Conservation (phyloP, 2,113 vertebrate species). For the Gobio gobio region DNA sequence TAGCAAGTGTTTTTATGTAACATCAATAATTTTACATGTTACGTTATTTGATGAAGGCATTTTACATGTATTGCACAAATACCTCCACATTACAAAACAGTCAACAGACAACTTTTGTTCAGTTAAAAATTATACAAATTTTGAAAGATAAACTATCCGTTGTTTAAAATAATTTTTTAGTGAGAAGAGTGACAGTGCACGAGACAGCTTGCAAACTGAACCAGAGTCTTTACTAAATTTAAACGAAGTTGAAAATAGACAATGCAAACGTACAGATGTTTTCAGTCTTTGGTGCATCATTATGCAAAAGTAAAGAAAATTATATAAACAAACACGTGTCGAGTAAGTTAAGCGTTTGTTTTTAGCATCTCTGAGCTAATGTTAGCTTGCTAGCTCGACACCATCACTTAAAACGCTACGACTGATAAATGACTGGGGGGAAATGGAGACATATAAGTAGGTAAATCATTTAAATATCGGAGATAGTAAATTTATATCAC, state of each 20-base stretch:
- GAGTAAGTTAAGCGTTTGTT: conserved; percentile 11
- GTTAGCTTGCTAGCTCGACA: conserved; percentile 7
- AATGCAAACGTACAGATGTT: neutral
- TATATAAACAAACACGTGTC: neutral
- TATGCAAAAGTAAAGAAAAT: neutral
- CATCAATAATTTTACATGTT: too few species aligned
- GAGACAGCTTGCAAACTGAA: neutral
- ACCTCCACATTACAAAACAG: neutral
- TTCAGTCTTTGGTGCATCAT: neutral
- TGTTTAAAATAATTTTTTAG: neutral
- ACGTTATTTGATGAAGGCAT: neutral
- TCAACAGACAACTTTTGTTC: neutral
- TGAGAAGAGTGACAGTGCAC: too few species aligned
- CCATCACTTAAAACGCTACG: neutral
- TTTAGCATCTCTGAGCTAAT: conserved; percentile 30
- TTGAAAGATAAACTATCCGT: neutral
- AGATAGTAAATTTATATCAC: too few species aligned
- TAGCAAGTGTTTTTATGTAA: too few species aligned
- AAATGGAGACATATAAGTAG: neutral
- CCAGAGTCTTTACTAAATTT: neutral
- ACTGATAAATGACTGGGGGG: neutral
- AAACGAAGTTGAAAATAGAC: neutral
- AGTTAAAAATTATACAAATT: neutral
- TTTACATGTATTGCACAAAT: neutral
- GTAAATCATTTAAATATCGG: neutral